Evolutionary conservation across 23 tunicate genomes (phyloP), one percentile per base, ranked within the genome.

Genomic region (Diplosoma virens): DNA sequence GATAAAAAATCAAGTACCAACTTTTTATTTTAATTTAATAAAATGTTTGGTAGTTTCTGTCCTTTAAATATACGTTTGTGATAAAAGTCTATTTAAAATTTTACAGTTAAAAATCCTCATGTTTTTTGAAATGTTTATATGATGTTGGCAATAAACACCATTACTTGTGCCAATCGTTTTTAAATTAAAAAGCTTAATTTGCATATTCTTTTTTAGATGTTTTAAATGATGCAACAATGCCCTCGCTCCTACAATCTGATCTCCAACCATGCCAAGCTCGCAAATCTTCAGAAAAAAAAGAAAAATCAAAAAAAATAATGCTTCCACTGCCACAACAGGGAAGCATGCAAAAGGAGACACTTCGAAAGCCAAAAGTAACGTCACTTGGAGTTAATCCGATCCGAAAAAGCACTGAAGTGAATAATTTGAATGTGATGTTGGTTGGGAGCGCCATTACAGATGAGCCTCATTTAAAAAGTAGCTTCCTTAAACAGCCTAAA

Each of bases 381-480:
- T 32, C 71, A 6, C 66, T 78, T 45, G 96, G 96, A 1, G 71
- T 87, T 30, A 7, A 23, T 30, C 95, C 87, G 11, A 54, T 75
- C n/a, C 71, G 95, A 55, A 87, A 71, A 30, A 81, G 82, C 26
- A 16, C 79, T n/a, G 67, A 82, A 16, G 71, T 89, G 23, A 73
- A 76, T 0, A 81, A 89, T 22, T 27, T 89, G 48, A 86, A 78
- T 25, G 96, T 89, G 2, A 89, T 89, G 96, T 37, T 89, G 60
- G 80, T 89, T 31, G 96, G 96, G 34, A 78, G 58, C 18, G 59
- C 84, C 6, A 17, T 75, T 0, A 1, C 65, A 3, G 63, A 75
- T 3, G 17, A 70, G 48, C 16, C 20, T 31, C 25, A 56, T n/a
- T 5, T 5, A 24, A 65, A 65, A 37, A 16, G 7, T 29, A 65